Evolutionary conservation across 2,113 vertebrate species (phyloP), one percentile per base, ranked within the genome.

Genomic region (Gulo gulo): DNA sequence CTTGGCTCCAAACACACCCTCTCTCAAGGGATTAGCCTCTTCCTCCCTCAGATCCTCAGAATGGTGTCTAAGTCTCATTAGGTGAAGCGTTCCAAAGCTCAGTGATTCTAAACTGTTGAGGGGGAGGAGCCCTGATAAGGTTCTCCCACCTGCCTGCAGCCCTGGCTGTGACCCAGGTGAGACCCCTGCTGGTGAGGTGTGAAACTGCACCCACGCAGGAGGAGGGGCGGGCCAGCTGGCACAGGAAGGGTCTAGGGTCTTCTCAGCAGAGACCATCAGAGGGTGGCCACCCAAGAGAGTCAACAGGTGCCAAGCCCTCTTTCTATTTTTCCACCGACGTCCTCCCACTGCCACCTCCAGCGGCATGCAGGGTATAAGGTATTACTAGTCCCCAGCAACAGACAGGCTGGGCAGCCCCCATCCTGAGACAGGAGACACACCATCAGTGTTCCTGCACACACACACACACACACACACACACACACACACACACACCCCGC

Each of bases 161-260:
- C 39, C 61, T 14, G 61, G 63, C 39, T 0, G 12, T 42, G 59
- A 91, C 86, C 18, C 93, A 2, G 65, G 82, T 47, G 86, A 86
- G 97, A 86, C 96, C 92, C 85, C 97, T 97, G 95, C 89, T 80
- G 95, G 87, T 13, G 2, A 92, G 4, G 47, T 0, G 0, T 61
- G 92, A 36, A 79, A 86, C 86, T 97, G 95, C 93, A 86, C 24
- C 0, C 24, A 42, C 4, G 2, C 52, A 6, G 34, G 4, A 18
- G 1, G 14, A 2, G 4, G 29, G 34, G 15, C 9, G 23, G 50
- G 29, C 8, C 5, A 2, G 36, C 18, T 6, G 1, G 5, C 5
- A 2, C 42, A 1, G 36, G n/a, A 31, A 7, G 7, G 34, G 36
- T 26, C 71, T 71, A 29, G 9, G 36, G 9, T 6, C 7, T 14